Evolutionary conservation across 2,888 invertebrate species (phyloP), one percentile per base, ranked within the genome.

Genomic region (Steinernema scapterisci): DNA sequence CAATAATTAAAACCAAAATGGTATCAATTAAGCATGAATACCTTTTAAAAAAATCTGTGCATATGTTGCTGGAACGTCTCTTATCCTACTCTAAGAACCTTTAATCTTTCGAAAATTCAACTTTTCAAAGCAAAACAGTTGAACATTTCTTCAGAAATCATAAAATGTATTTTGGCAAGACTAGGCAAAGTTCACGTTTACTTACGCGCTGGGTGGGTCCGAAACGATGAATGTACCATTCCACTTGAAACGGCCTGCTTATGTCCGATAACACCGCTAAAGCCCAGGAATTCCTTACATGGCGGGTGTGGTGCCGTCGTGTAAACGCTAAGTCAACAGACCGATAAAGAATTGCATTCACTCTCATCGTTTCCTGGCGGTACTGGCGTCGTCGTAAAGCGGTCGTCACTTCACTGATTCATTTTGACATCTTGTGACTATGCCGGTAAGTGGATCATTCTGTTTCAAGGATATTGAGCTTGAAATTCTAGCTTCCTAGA

Each of bases 311-410:
- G 63, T 31, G 63, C 63, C 16, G 63, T 63, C 16, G 11, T 63
- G 63, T 63, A 31, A 16, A 38, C 27, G 27, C 63, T 63, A 27
- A 31, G 63, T 63, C 63, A 63, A 63, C 63, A 63, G 13, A 63
- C 23, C 27, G 63, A 63, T 63, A 63, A 63, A 63, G 63, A 25
- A 63, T 25, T n/a, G 63, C 63, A 63, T 63, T 63, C 63, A 25
- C 27, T 63, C 27, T 19, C 63, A 27, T 27, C 16, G 23, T 31
- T 31, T 27, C 27, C 31, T 27, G 16, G 63, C 13, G 63, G 63
- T 63, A 31, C 63, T 54, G 23, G 63, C 25, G 38, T 38, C 63
- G 63, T 48, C 63, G 63, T 63, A 63, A 63, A 63, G 63, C 63
- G 63, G 16, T 31, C 31, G 16, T 27, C 19, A 7, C 16, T 16